phyloP scores from a whole-genome alignment of 2,797 vertebrate species.

The Sebastes kiyomatsui region DNA sequence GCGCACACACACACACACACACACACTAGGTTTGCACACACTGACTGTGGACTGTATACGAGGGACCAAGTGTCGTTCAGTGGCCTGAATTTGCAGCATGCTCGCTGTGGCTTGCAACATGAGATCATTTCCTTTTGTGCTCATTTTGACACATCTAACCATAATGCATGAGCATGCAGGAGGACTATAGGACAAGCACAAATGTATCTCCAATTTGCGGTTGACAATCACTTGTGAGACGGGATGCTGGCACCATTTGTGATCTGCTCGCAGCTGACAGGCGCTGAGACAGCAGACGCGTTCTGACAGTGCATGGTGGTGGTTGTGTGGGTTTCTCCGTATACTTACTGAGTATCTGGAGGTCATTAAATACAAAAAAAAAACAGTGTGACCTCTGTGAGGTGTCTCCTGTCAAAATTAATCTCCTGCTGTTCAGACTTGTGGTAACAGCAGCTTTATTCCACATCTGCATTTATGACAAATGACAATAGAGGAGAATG shows the following conservation, averaged over 20 bases:
- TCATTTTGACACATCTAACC: background rate
- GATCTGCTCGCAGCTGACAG: conserved; percentile 3
- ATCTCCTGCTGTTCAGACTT: background rate
- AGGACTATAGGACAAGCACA: background rate
- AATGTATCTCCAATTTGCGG: background rate
- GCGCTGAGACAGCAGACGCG: conserved; percentile 5
- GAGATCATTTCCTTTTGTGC: background rate
- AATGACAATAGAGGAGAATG: background rate
- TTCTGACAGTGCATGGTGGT: background rate
- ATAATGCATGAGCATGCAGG: background rate
- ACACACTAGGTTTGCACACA: background rate
- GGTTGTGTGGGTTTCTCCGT: background rate
- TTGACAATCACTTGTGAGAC: background rate
- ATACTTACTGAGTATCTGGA: background rate
- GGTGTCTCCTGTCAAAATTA: background rate
- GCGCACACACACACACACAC: background rate
- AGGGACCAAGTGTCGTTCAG: background rate
- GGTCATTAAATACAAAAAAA: background rate
- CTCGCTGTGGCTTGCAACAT: background rate
- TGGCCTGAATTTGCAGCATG: background rate
- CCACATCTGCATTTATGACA: background rate
- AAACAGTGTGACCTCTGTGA: background rate
- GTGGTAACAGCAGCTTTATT: background rate
- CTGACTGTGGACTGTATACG: background rate
- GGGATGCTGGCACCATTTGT: background rate